phyloP scores from a whole-genome alignment of 2,797 vertebrate species.

The Chiloscyllium punctatum region DNA sequence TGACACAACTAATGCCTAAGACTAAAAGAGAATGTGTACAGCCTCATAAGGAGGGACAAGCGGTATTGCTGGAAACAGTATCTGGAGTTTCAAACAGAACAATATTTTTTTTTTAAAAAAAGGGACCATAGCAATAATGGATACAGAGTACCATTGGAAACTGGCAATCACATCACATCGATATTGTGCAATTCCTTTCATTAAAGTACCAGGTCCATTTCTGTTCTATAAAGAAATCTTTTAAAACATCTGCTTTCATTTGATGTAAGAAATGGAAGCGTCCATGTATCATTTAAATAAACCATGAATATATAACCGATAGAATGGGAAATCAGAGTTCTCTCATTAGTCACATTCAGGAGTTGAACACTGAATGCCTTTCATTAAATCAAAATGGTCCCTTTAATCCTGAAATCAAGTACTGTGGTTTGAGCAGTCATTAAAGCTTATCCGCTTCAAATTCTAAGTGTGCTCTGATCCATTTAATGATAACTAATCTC shows the following conservation, averaged over 20 bases:
- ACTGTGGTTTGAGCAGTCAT: background rate
- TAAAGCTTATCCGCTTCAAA: background rate
- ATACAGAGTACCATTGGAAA: background rate
- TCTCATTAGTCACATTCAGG: background rate
- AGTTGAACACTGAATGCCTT: background rate
- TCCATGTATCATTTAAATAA: background rate
- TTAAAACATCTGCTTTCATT: background rate
- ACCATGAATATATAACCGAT: background rate
- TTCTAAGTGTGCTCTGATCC: background rate
- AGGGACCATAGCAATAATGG: background rate
- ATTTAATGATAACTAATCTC: conserved; percentile 25
- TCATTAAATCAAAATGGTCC: background rate
- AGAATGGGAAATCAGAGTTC: background rate
- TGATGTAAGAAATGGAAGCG: background rate
- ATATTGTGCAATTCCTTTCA: background rate
- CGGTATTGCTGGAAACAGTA: background rate
- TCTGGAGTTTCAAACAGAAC: background rate
- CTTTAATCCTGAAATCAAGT: conserved; percentile 4
- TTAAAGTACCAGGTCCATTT: background rate
- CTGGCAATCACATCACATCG: background rate
- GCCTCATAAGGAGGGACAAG: background rate
- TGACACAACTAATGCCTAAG: background rate
- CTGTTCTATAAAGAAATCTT: background rate
- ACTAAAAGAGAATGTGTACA: background rate
- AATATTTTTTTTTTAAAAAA: too few relatives aligned